phyloP scores from a whole-genome alignment of 1,140 invertebrate species.

The Eumeta japonica region DNA sequence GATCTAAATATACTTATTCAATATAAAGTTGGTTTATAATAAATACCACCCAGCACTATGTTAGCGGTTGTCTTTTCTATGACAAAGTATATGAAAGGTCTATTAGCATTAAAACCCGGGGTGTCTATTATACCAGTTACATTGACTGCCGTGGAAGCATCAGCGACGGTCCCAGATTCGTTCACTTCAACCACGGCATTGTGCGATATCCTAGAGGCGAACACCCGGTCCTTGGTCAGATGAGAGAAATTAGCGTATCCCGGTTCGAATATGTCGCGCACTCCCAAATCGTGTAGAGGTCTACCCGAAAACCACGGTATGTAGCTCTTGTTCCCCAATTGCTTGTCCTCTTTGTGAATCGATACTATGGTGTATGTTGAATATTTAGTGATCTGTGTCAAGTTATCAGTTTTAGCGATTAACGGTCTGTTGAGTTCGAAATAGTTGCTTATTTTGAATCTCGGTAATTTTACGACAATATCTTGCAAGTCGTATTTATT shows the following conservation, averaged over 20 bases:
- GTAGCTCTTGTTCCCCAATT: too few species aligned
- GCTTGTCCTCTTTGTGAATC: too few species aligned
- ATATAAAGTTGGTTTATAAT: constrained; percentile 41
- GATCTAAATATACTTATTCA: too few species aligned
- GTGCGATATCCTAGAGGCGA: constrained; percentile 64
- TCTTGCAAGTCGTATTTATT: constrained; percentile 54
- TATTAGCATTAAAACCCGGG: constrained; percentile 61
- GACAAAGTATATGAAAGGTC: constrained; percentile 63
- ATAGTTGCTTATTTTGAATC: constrained; percentile 67
- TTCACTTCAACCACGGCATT: constrained; percentile 79
- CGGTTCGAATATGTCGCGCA: constrained; percentile 68
- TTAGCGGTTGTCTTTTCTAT: constrained; percentile 61
- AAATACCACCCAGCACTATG: constrained; percentile 62
- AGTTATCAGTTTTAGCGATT: too few species aligned
- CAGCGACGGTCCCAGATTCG: constrained; percentile 77
- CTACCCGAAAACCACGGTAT: too few species aligned
- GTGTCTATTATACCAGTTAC: constrained; percentile 59
- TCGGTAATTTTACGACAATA: constrained; percentile 66
- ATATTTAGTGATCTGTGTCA: too few species aligned
- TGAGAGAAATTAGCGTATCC: constrained; percentile 63
- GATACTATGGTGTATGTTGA: too few species aligned
- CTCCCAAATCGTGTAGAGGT: constrained; percentile 64
- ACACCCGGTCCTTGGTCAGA: constrained; percentile 60
- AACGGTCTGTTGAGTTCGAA: constrained; percentile 62
- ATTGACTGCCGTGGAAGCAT: constrained; percentile 60